Conservation (phyloP, 2,113 vertebrate species). For the Channa argus region DNA sequence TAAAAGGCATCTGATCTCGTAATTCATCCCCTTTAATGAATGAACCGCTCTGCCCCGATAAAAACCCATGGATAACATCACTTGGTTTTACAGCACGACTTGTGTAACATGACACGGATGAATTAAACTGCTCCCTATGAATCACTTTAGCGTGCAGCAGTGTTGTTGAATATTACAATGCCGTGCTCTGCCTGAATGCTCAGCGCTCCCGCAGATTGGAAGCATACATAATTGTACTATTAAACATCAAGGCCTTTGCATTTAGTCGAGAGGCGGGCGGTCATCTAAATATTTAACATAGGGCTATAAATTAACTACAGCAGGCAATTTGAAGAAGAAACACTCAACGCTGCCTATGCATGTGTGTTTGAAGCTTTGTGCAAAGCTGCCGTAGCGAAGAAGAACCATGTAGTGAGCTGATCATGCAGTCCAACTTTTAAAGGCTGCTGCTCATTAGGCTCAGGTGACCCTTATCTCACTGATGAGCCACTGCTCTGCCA, state of each 20-base stretch:
- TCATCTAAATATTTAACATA: conserved; percentile 49
- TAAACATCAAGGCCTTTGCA: conserved; percentile 57
- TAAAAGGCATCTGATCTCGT: conserved; percentile 42
- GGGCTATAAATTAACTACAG: conserved; percentile 29
- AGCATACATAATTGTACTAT: conserved; percentile 40
- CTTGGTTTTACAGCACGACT: conserved; percentile 34
- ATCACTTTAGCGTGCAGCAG: conserved; percentile 38
- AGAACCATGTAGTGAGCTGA: no score
- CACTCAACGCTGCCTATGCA: neutral
- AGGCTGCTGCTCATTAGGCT: no score
- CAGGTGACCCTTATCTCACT: no score
- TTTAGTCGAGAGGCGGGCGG: conserved; percentile 14
- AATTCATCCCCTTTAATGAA: conserved; percentile 46
- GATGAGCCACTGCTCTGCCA: no score
- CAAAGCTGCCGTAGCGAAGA: neutral
- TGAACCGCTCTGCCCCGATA: conserved; percentile 28
- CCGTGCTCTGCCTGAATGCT: conserved; percentile 41
- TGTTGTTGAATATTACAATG: conserved; percentile 54
- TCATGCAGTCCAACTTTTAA: no score
- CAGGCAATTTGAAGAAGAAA: conserved; percentile 16
- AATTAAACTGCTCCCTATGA: conserved; percentile 55
- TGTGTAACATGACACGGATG: conserved; percentile 43
- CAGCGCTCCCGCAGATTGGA: conserved; percentile 16
- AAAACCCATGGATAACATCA: conserved; percentile 43
- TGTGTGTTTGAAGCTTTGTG: neutral